Conservation (phyloP, 2,888 invertebrate genomes). For the Conchocele bisecta region DNA sequence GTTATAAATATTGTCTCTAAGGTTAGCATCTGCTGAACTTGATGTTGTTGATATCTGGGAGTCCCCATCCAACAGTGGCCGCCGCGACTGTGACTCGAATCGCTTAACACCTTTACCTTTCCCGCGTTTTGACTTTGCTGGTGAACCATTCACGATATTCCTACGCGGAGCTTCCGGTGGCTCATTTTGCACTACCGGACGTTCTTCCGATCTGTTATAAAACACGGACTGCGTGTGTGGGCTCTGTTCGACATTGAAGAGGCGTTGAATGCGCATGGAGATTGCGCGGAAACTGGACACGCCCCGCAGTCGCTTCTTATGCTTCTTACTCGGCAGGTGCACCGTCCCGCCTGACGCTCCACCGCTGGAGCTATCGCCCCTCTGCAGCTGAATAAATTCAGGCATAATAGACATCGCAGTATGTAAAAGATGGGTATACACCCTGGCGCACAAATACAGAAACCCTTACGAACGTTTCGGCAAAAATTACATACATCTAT, state of each 20-base stretch:
- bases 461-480: too few relatives aligned
- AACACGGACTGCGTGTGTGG: slow-evolving; percentile 46
- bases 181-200: not conserved
- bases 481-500: too few relatives aligned
- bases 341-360: slow-evolving; percentile 36
- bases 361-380: too few relatives aligned
- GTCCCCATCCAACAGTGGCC: slow-evolving; percentile 49
- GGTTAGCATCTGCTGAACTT: slow-evolving; percentile 16
- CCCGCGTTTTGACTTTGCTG: slow-evolving; percentile 16
- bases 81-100: slow-evolving; percentile 43
- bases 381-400: not conserved
- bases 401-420: too few relatives aligned
- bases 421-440: too few relatives aligned
- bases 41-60: slow-evolving; percentile 28
- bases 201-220: slow-evolving; percentile 39
- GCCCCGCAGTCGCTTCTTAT: slow-evolving; percentile 14
- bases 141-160: slow-evolving; percentile 38
- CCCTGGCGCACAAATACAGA: not conserved
- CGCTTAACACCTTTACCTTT: slow-evolving; percentile 25
- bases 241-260: slow-evolving; percentile 33
- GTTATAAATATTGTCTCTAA: slow-evolving; percentile 49
- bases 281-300: slow-evolving; percentile 47
- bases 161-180: slow-evolving; percentile 48
- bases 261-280: slow-evolving; percentile 49
- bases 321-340: slow-evolving; percentile 26